phyloP scores from a whole-genome alignment of 2,888 invertebrate species.

The Rosalia funebris region DNA sequence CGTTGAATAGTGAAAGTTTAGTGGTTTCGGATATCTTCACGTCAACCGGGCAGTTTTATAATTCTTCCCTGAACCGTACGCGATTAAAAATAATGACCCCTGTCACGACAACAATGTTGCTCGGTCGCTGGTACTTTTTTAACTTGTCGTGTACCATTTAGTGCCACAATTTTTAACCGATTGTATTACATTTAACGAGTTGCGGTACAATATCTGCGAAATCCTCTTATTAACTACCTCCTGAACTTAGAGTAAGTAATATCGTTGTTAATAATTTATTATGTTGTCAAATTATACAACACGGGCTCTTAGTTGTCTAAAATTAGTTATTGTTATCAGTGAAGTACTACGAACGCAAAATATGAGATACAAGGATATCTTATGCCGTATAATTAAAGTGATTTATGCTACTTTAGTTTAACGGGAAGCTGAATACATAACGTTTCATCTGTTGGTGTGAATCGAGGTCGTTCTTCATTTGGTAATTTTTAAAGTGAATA shows the following conservation, averaged over 20 bases:
- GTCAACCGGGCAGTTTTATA: too few species aligned
- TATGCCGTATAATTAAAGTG: not conserved
- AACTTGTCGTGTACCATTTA: too few species aligned
- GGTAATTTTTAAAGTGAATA: not conserved
- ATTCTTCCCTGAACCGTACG: too few species aligned
- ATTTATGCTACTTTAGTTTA: not conserved
- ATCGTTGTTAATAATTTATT: slow-evolving; percentile 5
- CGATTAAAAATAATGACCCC: too few species aligned
- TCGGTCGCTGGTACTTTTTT: too few species aligned
- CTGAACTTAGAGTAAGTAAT: slow-evolving; percentile 1
- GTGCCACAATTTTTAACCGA: too few species aligned
- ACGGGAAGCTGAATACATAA: not conserved
- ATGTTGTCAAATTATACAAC: slow-evolving; percentile 10
- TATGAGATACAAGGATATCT: not conserved
- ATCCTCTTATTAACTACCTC: too few species aligned
- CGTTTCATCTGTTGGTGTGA: not conserved
- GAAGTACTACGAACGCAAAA: not conserved
- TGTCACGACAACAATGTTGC: too few species aligned
- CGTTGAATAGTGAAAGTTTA: too few species aligned
- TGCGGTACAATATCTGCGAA: too few species aligned
- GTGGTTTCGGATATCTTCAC: too few species aligned
- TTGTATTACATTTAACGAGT: too few species aligned
- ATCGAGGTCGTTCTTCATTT: not conserved
- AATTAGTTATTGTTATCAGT: slow-evolving; percentile 1
- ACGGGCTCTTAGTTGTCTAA: slow-evolving; percentile 3